Base-by-base conservation (phyloP, 2,113 vertebrate genomes). In the Phainopepla nitens region DNA sequence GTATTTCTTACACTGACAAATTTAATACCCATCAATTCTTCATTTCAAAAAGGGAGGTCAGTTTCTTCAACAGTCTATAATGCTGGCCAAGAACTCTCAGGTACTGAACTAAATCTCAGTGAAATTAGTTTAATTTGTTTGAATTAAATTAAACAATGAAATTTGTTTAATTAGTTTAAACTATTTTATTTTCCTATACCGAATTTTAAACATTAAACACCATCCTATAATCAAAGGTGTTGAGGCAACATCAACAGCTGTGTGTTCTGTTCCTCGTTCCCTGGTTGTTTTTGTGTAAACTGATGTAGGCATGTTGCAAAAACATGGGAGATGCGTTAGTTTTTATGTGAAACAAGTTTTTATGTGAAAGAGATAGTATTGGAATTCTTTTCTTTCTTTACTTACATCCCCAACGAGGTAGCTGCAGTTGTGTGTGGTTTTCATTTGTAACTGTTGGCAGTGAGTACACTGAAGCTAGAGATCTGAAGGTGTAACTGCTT, bases 361-460 rank as follows among this genome's bases (percentile, higher is more conserved):
- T 36, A n/a, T 1, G 1, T 47, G 78, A 47, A 96, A 87, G 31
- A 60, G 44, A 21, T 35, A 57, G 23, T 41, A 33, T 15, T 47
- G 49, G 47, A 51, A 66, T n/a, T 82, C 65, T 77, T 58, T 62
- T 14, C 13, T 44, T 21, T 66, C 33, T 65, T 57, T 45, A 13
- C 18, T 45, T 80, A 17, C 5, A 3, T 45, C 50, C 21, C 1
- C 3, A 0, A 0, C 22, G 35, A 49, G 25, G 71, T 58, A 24
- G 15, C 51, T 66, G 29, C 50, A 21, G 28, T 12, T 68, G 33
- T 27, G 27, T 35, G 8, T 44, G 36, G 2, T 31, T 89, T 88
- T 69, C 36, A 15, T 28, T 28, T 73, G 10, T 79, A 57, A 9
- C n/a, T 56, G 33, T 56, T 64, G 73, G 53, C 54, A 58, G 2